Evolutionary conservation across 2,113 vertebrate species (phyloP).

Genomic region (Lanius ludovicianus): DNA sequence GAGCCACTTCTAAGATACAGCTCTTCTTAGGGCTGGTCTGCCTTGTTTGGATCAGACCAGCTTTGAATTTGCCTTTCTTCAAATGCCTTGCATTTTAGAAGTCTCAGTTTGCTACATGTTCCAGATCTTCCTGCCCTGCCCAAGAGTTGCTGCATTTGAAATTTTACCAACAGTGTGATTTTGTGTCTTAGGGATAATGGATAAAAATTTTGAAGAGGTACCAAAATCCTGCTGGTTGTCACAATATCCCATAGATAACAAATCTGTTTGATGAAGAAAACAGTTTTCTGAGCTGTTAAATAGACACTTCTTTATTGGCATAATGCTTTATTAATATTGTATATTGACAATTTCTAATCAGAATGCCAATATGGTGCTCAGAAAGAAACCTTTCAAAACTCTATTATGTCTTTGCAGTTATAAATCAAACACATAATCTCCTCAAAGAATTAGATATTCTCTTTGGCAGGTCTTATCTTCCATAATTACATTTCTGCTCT

Average conservation of each 20-base stretch:
- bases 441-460: neutral
- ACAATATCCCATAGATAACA: neutral
- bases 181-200: neutral
- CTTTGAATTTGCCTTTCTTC: neutral
- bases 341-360: constrained; percentile 2
- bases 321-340: neutral
- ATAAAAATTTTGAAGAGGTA: neutral
- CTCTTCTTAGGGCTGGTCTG: neutral
- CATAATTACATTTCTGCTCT: neutral
- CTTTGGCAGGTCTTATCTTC: neutral
- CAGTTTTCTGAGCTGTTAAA: neutral
- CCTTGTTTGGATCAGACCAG: neutral
- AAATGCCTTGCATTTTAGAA: neutral
- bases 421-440: neutral
- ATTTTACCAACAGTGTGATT: neutral
- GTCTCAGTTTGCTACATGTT: neutral
- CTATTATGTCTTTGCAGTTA: neutral
- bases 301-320: neutral
- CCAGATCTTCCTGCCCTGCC: neutral
- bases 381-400: neutral
- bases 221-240: neutral
- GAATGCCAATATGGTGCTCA: neutral
- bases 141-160: neutral
- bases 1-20: neutral
- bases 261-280: neutral